Conservation (phyloP, 2,797 vertebrate species). For the Dromococcyx pavoninus region DNA sequence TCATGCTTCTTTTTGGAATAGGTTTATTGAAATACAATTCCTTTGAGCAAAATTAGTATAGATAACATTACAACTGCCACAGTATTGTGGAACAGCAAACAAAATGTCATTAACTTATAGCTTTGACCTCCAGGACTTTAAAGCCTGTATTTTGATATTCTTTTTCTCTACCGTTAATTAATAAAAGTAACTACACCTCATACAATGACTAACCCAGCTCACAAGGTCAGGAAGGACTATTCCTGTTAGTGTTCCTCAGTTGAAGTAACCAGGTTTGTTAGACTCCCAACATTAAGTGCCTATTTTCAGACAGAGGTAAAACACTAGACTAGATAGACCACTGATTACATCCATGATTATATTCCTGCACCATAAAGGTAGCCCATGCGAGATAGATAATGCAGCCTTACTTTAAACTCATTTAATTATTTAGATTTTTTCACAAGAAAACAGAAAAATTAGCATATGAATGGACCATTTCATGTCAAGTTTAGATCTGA, state of each 20-base stretch:
- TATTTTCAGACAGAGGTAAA: neutral
- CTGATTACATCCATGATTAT: neutral
- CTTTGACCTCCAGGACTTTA: conserved; percentile 26
- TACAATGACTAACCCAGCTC: neutral
- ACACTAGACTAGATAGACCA: neutral
- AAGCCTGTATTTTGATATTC: conserved; percentile 13
- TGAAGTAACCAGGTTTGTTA: neutral
- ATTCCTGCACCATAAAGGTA: neutral
- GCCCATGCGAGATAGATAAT: neutral
- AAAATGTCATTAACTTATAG: neutral
- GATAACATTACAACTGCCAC: conserved; percentile 1
- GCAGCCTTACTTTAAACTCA: neutral
- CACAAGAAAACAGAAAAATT: neutral
- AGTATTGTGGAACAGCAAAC: neutral
- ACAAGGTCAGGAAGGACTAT: neutral
- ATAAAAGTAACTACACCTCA: neutral
- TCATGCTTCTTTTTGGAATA: conserved; percentile 15
- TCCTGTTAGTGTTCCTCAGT: neutral
- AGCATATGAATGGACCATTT: neutral
- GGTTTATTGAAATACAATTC: conserved; percentile 33
- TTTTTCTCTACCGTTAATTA: conserved; percentile 23
- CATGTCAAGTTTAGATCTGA: neutral
- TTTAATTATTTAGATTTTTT: neutral
- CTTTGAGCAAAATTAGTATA: conserved; percentile 20
- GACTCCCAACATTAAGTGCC: neutral